phyloP scores from a whole-genome alignment of 2,113 vertebrate species.

The Nerophis ophidion region DNA sequence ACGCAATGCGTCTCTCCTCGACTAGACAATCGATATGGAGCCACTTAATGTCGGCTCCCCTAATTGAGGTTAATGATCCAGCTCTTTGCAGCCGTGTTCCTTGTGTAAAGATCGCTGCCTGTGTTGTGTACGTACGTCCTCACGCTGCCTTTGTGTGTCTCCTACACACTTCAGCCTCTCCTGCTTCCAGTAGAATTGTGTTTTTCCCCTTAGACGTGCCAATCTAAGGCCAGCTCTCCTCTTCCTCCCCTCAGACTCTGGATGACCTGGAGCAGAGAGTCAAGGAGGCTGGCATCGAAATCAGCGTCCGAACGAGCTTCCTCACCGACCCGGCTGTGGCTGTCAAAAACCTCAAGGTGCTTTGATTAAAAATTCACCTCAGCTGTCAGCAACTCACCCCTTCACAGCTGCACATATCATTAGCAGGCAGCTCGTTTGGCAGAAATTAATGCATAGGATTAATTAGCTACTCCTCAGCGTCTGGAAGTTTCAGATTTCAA shows the following conservation, averaged over 20 bases:
- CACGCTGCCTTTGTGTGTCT: neutral
- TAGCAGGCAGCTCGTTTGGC: slow-evolving; percentile 54
- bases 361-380: slow-evolving; percentile 66
- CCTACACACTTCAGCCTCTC: neutral
- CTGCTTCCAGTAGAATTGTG: slow-evolving; percentile 21
- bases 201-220: slow-evolving; percentile 21
- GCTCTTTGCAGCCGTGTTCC: slow-evolving; percentile 10
- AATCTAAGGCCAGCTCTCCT: slow-evolving; percentile 19
- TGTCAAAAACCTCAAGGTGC: slow-evolving; percentile 93
- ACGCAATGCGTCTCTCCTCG: slow-evolving; percentile 38
- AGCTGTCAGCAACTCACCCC: slow-evolving; percentile 35
- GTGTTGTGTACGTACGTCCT: slow-evolving; percentile 14
- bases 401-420: slow-evolving; percentile 51
- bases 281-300: slow-evolving; percentile 90
- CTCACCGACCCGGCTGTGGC: slow-evolving; percentile 90
- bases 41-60: slow-evolving; percentile 38
- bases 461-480: slow-evolving; percentile 50
- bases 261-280: slow-evolving; percentile 88
- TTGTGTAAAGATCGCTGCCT: slow-evolving; percentile 30
- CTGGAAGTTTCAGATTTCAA: slow-evolving; percentile 22
- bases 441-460: slow-evolving; percentile 53
- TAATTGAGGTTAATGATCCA: slow-evolving; percentile 60
- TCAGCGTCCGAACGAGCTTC: slow-evolving; percentile 93
- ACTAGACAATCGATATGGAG: slow-evolving; percentile 38
- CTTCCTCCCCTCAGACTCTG: slow-evolving; percentile 74